Evolutionary conservation across 2,113 vertebrate species (phyloP), one percentile per base, ranked within the genome.

Genomic region (Trochalopteron elliotii): DNA sequence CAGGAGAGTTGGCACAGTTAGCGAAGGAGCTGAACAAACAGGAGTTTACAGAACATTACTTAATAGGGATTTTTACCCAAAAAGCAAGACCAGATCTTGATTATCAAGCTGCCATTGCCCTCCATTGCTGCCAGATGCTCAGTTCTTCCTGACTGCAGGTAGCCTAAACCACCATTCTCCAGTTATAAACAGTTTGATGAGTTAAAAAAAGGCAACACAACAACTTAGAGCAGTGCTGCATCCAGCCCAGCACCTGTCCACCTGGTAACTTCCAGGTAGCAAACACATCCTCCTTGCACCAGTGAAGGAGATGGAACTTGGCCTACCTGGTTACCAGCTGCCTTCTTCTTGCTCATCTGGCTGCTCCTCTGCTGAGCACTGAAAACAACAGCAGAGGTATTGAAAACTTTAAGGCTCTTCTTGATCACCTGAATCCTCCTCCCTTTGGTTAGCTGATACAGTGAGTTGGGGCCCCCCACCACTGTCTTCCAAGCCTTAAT

Each of bases 291-390:
- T 92, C 61, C 80, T 79, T 69, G 71, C 63, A 90, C 84, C 40
- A 72, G 63, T 65, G 76, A 95, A 76, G 47, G 82, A 84, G 75
- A 95, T 68, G 60, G 79, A 94, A 91, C 83, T 91, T 64, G 74
- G 77, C 97, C 96, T 98, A 99, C 99, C 99, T 99, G 99, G 95
- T 99, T 99, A 76, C 99, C 99, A 52, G 99, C 97, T 57, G 99
- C 97, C 92, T 99, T 99, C 98, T 99, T 99, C 98, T 99, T 99
- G 97, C 91, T 99, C 98, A 98, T 98, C 97, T 99, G 99, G 97
- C 91, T 99, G 98, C 99, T 99, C 96, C 99, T 98, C 97, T 99
- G 99, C 97, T 99, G 99, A 94, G 99, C 99, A 86, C 99, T 99
- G 95, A 42, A 57, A 76, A 93, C 68, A 94, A 96, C 85, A 89